Conservation (phyloP, 2,797 vertebrate genomes). For the Malacoraja senta region DNA sequence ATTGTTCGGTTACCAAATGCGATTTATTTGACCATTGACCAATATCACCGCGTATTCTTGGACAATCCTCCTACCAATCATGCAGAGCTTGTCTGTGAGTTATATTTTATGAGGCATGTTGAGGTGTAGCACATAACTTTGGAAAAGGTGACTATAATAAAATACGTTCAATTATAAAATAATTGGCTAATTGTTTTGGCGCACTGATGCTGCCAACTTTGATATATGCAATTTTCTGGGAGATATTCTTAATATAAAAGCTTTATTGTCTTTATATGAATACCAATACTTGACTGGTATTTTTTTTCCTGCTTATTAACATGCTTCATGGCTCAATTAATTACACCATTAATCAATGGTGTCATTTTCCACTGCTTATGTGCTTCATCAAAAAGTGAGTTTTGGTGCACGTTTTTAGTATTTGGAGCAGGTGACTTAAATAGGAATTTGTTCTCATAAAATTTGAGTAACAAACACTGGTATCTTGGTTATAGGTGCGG, state of each 20-base stretch:
- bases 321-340: background rate
- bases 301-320: background rate
- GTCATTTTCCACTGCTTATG: no score
- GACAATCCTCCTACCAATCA: background rate
- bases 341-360: conserved; percentile 34
- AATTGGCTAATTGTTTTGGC: background rate
- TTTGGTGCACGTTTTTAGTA: background rate
- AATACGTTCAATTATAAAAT: background rate
- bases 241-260: background rate
- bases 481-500: no score
- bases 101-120: no score
- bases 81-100: background rate
- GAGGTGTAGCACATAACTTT: background rate
- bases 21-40: background rate
- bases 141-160: background rate
- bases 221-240: background rate
- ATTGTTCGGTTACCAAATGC: no score
- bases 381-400: no score
- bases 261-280: background rate
- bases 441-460: background rate
- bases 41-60: background rate
- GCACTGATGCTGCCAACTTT: background rate
- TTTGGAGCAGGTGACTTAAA: background rate
- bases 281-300: background rate
- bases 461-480: background rate